Evolutionary conservation across 2,797 vertebrate species (phyloP), one percentile per base, ranked within the genome.

Genomic region (Linurgus olivaceus): DNA sequence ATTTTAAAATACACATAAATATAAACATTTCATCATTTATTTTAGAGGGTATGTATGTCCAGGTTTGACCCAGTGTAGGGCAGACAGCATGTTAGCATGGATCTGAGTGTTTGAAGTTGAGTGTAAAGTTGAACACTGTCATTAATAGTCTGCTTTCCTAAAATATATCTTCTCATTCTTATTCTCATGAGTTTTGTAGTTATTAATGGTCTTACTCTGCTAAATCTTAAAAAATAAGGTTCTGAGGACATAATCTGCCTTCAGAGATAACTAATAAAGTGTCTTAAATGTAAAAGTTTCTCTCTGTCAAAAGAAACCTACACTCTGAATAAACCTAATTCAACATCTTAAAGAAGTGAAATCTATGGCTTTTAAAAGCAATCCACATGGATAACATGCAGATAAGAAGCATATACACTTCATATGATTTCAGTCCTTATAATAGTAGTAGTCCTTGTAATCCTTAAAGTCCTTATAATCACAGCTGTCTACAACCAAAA

Each of bases 21-120:
- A 31, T 11, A 66, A 70, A 31, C 1, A 19, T 13, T 10, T 44
- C 37, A 58, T n/a, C 29, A 80, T 13, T 20, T 1, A 61, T 28
- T 83, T 0, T 0, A 63, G 28, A 68, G 17, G 8, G 28, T 11
- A 3, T 31, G 7, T 37, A 37, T 18, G 21, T 25, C 35, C 13
- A 20, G n/a, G 6, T 14, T 70, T 54, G 47, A 73, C 9, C 12
- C 38, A 52, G 2, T 6, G 24, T 24, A 57, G 37, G 44, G 31
- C 10, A 68, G n/a, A 13, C 8, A 82, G 20, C 38, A 54, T 26
- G 2, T 45, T 61, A 62, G 17, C 31, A 40, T 7, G 14, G 16
- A 8, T 45, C 29, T 42, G 59, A 70, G 65, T 1, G 6, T 18
- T 71, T 59, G 23, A 66, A 71, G 17, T 38, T 17, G 19, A 87